A percentile compares a stretch with the other conserved stretches of the same genome.
Evolutionary conservation across 2,113 vertebrate species (phyloP).

Genomic region (Eonycteris spelaea): DNA sequence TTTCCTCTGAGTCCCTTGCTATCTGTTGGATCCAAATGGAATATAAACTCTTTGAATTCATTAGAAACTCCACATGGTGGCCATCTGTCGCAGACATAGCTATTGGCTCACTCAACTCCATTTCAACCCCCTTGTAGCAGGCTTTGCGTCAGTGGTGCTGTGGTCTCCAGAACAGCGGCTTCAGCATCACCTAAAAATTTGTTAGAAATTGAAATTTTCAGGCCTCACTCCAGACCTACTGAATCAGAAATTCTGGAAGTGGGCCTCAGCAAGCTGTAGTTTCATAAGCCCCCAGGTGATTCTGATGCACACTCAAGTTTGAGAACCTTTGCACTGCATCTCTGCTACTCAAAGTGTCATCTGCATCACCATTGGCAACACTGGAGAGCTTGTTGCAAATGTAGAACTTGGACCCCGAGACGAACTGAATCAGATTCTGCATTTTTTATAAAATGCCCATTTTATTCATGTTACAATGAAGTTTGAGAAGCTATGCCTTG

Average conservation of each 20-base stretch:
- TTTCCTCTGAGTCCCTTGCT: not conserved
- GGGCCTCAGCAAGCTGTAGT: not conserved
- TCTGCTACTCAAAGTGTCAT: not conserved
- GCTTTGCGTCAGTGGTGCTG: not conserved
- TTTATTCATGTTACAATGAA: not conserved
- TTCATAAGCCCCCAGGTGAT: not conserved
- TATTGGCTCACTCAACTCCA: not conserved
- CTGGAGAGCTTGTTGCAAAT: not conserved
- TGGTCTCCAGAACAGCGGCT: not conserved
- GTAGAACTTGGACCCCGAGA: not conserved
- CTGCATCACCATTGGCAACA: not conserved
- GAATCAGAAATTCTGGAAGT: not conserved
- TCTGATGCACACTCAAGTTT: not conserved
- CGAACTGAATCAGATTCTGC: not conserved
- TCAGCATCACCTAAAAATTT: not conserved
- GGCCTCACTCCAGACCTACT: not conserved
- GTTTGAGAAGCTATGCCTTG: not conserved
- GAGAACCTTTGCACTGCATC: not conserved
- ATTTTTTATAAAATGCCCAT: not conserved
- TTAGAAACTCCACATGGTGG: constrained; percentile 37
- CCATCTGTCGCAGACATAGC: constrained; percentile 30
- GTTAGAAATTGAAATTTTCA: not conserved
- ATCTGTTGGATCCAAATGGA: constrained; percentile 15
- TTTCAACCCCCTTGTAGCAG: not conserved
- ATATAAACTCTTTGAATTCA: constrained; percentile 49